Evolutionary conservation across 2,113 vertebrate species (phyloP).

Genomic region (Corynorhinus townsendii): DNA sequence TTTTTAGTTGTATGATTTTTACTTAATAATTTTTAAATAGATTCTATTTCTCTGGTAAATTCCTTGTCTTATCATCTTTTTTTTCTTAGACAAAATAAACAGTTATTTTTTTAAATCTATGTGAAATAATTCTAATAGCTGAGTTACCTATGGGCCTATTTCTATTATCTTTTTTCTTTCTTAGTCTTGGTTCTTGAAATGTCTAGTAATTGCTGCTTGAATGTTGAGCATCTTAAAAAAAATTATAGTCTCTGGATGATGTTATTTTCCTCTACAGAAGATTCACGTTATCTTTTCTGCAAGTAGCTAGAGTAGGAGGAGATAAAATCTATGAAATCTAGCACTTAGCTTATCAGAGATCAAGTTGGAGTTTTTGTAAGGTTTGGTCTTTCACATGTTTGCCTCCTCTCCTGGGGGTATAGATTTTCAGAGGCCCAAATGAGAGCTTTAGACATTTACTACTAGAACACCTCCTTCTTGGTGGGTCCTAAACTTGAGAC

Average conservation of each 20-base stretch:
- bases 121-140: neutral
- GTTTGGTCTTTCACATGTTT: neutral
- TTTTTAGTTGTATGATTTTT: slow-evolving; percentile 1
- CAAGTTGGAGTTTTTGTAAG: neutral
- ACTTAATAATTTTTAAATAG: neutral
- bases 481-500: neutral
- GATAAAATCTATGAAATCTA: neutral
- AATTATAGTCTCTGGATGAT: neutral
- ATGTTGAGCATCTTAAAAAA: neutral
- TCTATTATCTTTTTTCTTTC: neutral
- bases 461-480: neutral
- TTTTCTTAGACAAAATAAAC: neutral
- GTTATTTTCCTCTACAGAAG: neutral
- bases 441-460: neutral
- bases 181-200: neutral
- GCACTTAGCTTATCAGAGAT: neutral
- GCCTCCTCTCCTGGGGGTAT: neutral
- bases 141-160: neutral
- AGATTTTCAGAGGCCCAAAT: neutral
- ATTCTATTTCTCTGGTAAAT: slow-evolving; percentile 10
- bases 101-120: neutral
- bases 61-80: neutral
- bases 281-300: neutral
- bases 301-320: neutral
- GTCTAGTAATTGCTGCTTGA: neutral